Conservation (phyloP, 2,888 invertebrate species). For the Noctua comes region DNA sequence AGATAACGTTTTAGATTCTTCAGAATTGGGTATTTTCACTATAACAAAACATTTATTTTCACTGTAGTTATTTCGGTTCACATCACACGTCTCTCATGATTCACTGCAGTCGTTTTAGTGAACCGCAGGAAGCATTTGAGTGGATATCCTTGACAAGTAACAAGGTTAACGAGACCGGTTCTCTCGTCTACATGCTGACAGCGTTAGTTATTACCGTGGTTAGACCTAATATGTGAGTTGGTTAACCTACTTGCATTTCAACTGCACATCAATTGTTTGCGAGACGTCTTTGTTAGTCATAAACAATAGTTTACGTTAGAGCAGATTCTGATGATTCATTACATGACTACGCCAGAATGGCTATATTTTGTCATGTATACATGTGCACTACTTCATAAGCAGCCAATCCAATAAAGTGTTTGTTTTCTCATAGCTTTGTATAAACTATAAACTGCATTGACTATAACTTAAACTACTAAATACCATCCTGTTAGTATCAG, state of each 20-base stretch:
- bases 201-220: slow-evolving; percentile 1
- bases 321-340: slow-evolving; percentile 31
- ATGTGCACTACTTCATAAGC: background rate
- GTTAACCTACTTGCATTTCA: slow-evolving; percentile 35
- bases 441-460: background rate
- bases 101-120: slow-evolving; percentile 68
- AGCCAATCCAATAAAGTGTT: background rate
- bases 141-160: slow-evolving; percentile 86
- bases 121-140: slow-evolving; percentile 81
- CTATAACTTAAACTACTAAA: background rate
- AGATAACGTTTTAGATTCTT: background rate
- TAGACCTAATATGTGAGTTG: slow-evolving; percentile 19
- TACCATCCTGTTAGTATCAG: background rate
- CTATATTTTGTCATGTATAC: slow-evolving; percentile 1
- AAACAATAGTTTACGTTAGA: slow-evolving; percentile 25
- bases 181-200: slow-evolving; percentile 29
- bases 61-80: slow-evolving; percentile 36
- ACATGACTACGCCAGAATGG: background rate
- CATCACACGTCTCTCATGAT: slow-evolving; percentile 57
- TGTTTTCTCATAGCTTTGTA: background rate
- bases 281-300: slow-evolving; percentile 36
- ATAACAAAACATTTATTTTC: slow-evolving; percentile 42
- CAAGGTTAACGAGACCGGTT: slow-evolving; percentile 81
- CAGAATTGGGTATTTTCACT: slow-evolving; percentile 33
- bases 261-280: slow-evolving; percentile 38